These are phyloP conservation scores for Holothuria scabra DNA, from an alignment of 53 echinoderm and acorn worm genomes.

Conservation along the genomic window DNA sequence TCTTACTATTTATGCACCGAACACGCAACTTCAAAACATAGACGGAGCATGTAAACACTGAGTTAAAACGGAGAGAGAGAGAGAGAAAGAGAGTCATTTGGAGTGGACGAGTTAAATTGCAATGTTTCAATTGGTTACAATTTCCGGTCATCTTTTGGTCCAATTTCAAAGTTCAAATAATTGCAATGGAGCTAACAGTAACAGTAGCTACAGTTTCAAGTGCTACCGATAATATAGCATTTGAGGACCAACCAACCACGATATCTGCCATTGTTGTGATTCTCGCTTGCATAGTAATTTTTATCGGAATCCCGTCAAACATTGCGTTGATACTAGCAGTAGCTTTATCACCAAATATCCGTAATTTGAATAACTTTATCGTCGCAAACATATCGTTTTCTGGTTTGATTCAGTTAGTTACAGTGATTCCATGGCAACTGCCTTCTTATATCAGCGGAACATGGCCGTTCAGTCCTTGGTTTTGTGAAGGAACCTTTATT, in stretches of 20 bases:
- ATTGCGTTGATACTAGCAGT: not conserved
- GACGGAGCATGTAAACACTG: no score
- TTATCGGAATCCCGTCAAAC: constrained; percentile 31
- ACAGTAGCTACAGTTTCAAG: no score
- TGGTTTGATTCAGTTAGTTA: constrained; percentile 19
- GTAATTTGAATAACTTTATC: constrained; percentile 28
- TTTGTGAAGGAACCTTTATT: constrained; percentile 10
- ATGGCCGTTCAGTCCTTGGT: constrained; percentile 5
- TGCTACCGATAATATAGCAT: no score
- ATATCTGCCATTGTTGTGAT: constrained; percentile 11
- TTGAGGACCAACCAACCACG: not conserved
- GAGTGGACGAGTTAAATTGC: no score
- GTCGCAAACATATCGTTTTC: constrained; percentile 26
- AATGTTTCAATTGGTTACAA: no score
- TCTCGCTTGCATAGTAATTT: not conserved
- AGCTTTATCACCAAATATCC: not conserved
- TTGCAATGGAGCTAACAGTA: no score
- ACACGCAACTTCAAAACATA: no score
- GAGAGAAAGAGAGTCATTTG: no score
- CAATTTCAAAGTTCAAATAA: no score
- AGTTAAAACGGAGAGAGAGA: no score
- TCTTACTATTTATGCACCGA: no score
- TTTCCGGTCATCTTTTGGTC: no score
- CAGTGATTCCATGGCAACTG: constrained; percentile 37
- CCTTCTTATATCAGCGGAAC: not conserved